These are phyloP conservation scores for Drosophila bifasciata DNA, from an alignment of 1,140 invertebrate genomes.

Conservation along the genomic window DNA sequence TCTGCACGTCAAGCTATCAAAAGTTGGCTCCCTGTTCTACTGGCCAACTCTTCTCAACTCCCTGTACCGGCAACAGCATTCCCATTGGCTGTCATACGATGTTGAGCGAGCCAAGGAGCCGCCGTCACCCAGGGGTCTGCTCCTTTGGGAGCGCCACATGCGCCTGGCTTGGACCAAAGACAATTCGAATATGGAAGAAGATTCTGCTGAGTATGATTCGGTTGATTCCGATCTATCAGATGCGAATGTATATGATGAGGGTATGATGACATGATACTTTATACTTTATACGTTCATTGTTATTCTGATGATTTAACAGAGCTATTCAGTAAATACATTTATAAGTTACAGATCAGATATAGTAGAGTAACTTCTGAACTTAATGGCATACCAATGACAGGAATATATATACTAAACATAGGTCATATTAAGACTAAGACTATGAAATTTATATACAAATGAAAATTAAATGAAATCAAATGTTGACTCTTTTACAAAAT, in stretches of 20 bases:
- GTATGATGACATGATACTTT: no score
- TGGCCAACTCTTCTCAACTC: constrained; percentile 53
- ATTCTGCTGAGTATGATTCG: not conserved
- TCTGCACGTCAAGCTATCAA: constrained; percentile 53
- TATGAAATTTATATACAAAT: constrained; percentile 55
- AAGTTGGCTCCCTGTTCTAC: not conserved
- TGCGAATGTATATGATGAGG: not conserved
- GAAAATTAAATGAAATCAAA: constrained; percentile 13
- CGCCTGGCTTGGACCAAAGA: not conserved
- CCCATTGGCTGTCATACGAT: constrained; percentile 57
- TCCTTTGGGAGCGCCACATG: constrained; percentile 31
- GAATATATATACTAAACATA: constrained; percentile 39
- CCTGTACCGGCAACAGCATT: constrained; percentile 25
- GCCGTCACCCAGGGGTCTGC: not conserved
- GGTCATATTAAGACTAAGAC: constrained; percentile 16
- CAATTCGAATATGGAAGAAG: not conserved
- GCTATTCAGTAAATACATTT: constrained; percentile 40
- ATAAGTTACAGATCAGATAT: constrained; percentile 26
- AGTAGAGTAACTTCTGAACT: constrained; percentile 25
- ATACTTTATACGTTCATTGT: constrained; percentile 3
- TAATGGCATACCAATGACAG: constrained; percentile 54
- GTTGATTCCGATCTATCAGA: not conserved
- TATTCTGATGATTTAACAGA: constrained; percentile 25
- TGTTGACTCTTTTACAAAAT: constrained; percentile 11
- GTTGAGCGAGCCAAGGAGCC: constrained; percentile 9